Evolutionary conservation across 2,888 invertebrate genomes (phyloP), one percentile per base, ranked within the genome.

Genomic region (Lucinisca nassula): DNA sequence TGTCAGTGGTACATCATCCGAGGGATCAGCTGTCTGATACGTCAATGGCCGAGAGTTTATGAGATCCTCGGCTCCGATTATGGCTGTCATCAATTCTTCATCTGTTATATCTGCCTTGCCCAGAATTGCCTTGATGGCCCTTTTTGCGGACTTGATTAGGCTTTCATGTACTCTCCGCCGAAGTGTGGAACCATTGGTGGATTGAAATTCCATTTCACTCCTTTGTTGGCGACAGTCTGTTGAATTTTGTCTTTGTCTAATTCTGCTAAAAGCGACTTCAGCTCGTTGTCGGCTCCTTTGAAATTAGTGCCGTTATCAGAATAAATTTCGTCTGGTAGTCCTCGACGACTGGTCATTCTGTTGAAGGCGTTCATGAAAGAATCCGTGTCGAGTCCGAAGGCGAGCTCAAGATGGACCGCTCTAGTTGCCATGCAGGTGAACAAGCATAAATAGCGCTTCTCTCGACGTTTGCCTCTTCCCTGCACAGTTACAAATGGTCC

Each of bases 121-220:
- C 10, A 88, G 37, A 0, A 88, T 82, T 27, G 83, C 82, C 51
- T 84, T 78, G 14, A 89, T 81, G 21, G 89, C 90, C 27, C 82
- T 35, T 79, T 91, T 90, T 14, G 90, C 90, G 17, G 79, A 55
- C 38, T 84, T 84, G 0, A 91, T 83, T 79, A 89, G 87, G 8
- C 73, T 51, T 73, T 91, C 89, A 45, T 85, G 83, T 14, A 87
- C 84, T 14, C 90, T 3, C 90, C 90, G 35, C 83, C 84, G 74
- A 91, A 87, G 55, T 91, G 90, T 32, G 87, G 90, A 8, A 85
- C 84, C 3, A 73, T 10, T 61, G 91, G 88, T 88, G 86, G 90
- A 55, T 86, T 87, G 40, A 91, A 91, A 35, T 86, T 74, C 90
- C 90, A 88, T 32, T 73, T 77, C 24, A 90, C 61, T 24, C 88